Evolutionary conservation across 2,888 invertebrate species (phyloP), one percentile per base, ranked within the genome.

Genomic region (Kryphioiulus occultus): DNA sequence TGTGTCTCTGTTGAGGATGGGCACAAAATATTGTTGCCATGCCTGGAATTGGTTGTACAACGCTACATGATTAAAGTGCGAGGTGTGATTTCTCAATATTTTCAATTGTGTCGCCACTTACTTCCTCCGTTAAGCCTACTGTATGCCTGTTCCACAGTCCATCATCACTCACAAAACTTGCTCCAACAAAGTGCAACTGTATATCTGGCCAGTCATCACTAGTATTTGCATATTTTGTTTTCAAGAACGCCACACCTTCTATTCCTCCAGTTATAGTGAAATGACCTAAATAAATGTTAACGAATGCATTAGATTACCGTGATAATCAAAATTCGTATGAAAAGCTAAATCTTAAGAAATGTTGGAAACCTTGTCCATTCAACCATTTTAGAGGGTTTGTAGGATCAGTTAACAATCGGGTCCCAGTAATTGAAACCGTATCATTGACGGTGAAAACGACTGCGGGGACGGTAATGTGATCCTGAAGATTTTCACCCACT

Each of bases 241-340:
- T 97, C 1, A 97, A 94, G 91, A 97, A 97, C 0, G 97, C 97
- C 0, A 97, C 92, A 0, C 96, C 97, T 92, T 97, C 97, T 0
- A 97, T 95, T 0, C 97, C 97, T 88, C 95, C 95, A 0, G 96
- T 95, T 0, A 94, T 94, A 0, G 97, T 96, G 94, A 97, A 94
- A 0, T 97, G 96, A 53, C 88, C 88, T 88, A 32, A 53, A 86
- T 35, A 4, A 44, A 53, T 85, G 15, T 9, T 44, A 5, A 35
- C 22, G 5, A 68, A 26, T 68, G 22, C 0, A 12, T 26, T 68
- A 22, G 10, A 68, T 68, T 19, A n/a, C n/a, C n/a, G n/a, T 2
- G 35, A 35, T 7, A 35, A 35, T 35, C 3, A 35, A 35, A 2
- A 35, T 35, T 35, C 35, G 35, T 7, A 2, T 2, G 3, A 35